Conservation (phyloP, 2,113 vertebrate species). For the Garra rufa region DNA sequence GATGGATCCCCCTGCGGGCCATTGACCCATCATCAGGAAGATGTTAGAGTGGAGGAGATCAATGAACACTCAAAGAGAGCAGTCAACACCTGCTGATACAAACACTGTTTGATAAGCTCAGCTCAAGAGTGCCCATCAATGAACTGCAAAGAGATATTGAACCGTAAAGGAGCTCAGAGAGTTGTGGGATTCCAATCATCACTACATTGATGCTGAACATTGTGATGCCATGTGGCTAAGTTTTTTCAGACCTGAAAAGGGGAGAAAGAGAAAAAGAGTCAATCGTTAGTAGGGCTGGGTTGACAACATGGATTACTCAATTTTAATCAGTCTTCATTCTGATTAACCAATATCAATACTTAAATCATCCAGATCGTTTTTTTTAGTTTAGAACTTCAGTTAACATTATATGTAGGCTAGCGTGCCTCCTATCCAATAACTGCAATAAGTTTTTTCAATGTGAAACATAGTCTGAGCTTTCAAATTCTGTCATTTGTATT, state of each 20-base stretch:
- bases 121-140: conserved; percentile 46
- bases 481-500: not conserved
- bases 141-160: conserved; percentile 51
- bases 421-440: not conserved
- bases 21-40: conserved; percentile 45
- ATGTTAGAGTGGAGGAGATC: conserved; percentile 43
- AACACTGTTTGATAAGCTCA: conserved; percentile 39
- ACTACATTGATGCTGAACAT: not conserved
- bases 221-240: not conserved
- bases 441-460: not conserved
- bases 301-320: not conserved
- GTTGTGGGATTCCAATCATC: not conserved
- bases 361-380: not conserved
- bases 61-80: conserved; percentile 54
- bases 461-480: not conserved
- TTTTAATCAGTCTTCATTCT: not conserved
- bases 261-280: not conserved
- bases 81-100: conserved; percentile 53
- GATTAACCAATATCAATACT: not conserved
- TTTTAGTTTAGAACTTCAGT: not conserved
- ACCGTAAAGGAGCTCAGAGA: conserved; percentile 18
- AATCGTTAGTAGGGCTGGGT: not conserved
- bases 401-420: not conserved
- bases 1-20: not conserved
- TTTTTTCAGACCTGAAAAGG: not conserved